Evolutionary conservation across 1,140 invertebrate species (phyloP).

Genomic region (Drosophila subpulchrella): DNA sequence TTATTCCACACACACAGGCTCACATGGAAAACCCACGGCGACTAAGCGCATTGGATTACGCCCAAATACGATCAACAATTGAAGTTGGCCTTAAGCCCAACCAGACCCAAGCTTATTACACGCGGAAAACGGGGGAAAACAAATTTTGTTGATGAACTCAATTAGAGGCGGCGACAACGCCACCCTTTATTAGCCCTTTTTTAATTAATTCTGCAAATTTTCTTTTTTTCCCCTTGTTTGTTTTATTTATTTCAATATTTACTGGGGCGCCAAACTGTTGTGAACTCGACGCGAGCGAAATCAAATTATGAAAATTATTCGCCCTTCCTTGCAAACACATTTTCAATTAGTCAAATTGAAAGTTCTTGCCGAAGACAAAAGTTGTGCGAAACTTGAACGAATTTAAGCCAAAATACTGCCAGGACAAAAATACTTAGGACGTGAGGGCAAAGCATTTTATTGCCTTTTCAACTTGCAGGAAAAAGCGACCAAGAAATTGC

Average conservation of each 20-base stretch:
- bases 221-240: conserved; percentile 6
- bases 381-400: conserved; percentile 28
- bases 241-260: conserved; percentile 48
- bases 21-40: conserved; percentile 46
- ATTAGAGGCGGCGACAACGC: conserved; percentile 45
- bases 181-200: conserved; percentile 36
- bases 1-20: conserved; percentile 18
- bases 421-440: conserved; percentile 26
- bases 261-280: conserved; percentile 50
- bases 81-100: conserved; percentile 59
- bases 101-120: conserved; percentile 60
- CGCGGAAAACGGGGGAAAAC: conserved; percentile 1
- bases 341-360: conserved; percentile 74
- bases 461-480: conserved; percentile 42
- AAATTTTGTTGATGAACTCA: conserved; percentile 77
- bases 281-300: conserved; percentile 30
- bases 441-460: conserved; percentile 37
- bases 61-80: conserved; percentile 55
- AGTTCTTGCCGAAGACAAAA: conserved; percentile 50
- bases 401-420: conserved; percentile 37
- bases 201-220: conserved; percentile 71
- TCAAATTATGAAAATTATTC: conserved; percentile 79
- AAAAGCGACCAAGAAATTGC: conserved; percentile 52
- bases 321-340: conserved; percentile 47
- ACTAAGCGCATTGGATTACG: conserved; percentile 73